Percentiles rank a stretch among this genome's conserved stretches.
phyloP scores from a whole-genome alignment of 2,888 invertebrate genomes.

The Parelbella ahira region DNA sequence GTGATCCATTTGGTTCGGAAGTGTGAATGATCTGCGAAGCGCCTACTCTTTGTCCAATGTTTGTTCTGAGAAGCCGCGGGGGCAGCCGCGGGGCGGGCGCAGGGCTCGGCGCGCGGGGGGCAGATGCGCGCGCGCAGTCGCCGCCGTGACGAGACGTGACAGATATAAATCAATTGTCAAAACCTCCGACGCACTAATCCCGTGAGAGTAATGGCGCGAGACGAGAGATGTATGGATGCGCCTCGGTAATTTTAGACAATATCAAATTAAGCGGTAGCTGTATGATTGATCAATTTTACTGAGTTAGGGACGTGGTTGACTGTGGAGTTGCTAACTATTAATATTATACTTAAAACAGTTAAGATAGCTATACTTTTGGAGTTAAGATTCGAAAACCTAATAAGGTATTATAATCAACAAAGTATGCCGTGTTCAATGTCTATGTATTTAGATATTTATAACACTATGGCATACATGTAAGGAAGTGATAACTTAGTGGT shows the following conservation, averaged over 20 bases:
- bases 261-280: constrained; percentile 10
- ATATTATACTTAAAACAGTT: too few relatives aligned
- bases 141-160: constrained; percentile 75
- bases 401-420: too few relatives aligned
- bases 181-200: constrained; percentile 66
- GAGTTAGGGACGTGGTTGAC: constrained; percentile 5
- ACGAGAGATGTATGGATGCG: constrained; percentile 49
- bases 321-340: too few relatives aligned
- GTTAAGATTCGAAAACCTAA: too few relatives aligned
- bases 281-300: constrained; percentile 22
- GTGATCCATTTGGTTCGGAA: too few relatives aligned
- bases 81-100: constrained; percentile 31
- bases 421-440: too few relatives aligned
- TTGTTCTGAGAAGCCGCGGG: too few relatives aligned
- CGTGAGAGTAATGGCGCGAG: constrained; percentile 56
- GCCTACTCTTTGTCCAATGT: constrained; percentile 48
- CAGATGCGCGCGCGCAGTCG: constrained; percentile 71
- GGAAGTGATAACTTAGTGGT: too few relatives aligned
- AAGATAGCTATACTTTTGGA: too few relatives aligned
- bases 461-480: too few relatives aligned
- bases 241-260: constrained; percentile 27
- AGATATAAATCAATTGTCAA: constrained; percentile 80
- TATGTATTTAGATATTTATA: too few relatives aligned
- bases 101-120: constrained; percentile 34
- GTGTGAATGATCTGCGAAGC: too few relatives aligned